Evolutionary conservation across 2,888 invertebrate genomes (phyloP).

Genomic region (Drosophila kambysellisi): DNA sequence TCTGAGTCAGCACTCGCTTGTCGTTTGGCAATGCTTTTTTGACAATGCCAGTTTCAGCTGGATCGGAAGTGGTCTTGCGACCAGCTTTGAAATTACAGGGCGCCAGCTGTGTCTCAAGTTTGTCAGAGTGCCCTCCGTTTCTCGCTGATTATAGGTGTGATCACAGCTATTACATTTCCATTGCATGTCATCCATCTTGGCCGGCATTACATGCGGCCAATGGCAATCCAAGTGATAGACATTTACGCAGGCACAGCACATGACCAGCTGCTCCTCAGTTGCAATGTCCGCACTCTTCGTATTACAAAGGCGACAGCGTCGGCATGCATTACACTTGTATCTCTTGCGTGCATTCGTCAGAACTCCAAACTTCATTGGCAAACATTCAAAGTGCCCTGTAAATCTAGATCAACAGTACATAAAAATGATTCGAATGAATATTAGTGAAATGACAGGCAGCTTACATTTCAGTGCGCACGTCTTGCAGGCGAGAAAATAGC

Average conservation of each 20-base stretch:
- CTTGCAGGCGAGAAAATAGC: slow-evolving; percentile 78
- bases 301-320: slow-evolving; percentile 88
- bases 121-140: slow-evolving; percentile 2
- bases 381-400: slow-evolving; percentile 82
- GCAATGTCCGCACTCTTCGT: slow-evolving; percentile 68
- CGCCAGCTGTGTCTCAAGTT: background rate
- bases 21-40: slow-evolving; percentile 4
- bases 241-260: slow-evolving; percentile 93
- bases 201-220: slow-evolving; percentile 88
- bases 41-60: background rate
- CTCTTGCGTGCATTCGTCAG: slow-evolving; percentile 73
- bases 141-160: slow-evolving; percentile 19
- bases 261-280: slow-evolving; percentile 87
- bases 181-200: slow-evolving; percentile 86
- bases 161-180: slow-evolving; percentile 91
- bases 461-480: slow-evolving; percentile 76
- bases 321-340: slow-evolving; percentile 96
- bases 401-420: background rate
- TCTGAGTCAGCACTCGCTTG: background rate
- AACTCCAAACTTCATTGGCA: slow-evolving; percentile 73
- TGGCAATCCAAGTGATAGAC: slow-evolving; percentile 94
- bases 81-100: slow-evolving; percentile 50
- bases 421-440: background rate
- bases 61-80: slow-evolving; percentile 57
- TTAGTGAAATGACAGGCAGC: background rate